Evolutionary conservation across 2,888 invertebrate species (phyloP), one percentile per base, ranked within the genome.

Genomic region (Eupithecia inturbata): DNA sequence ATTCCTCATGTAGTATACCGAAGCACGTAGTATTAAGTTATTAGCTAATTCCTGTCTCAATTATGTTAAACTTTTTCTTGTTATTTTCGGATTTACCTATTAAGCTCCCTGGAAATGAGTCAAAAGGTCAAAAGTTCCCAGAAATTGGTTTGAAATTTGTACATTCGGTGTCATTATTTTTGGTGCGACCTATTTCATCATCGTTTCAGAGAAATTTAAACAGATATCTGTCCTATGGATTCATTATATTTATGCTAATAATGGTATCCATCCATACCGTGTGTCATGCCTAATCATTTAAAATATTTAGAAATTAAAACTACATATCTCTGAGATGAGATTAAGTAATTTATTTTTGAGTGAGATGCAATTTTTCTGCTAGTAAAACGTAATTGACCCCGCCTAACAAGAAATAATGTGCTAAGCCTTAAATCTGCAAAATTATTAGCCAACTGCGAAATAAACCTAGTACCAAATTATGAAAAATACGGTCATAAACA

Each of bases 401-500:
- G 39, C 41, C 22, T 36, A 70, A 73, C 67, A 33, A 70, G 60
- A 73, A 67, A 49, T 67, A 67, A 67, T 62, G 60, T 67, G 49
- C 26, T 60, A 53, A 67, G 10, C 36, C n/a, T 39, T 60, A 68
- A 68, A 68, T 71, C 60, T 71, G 33, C 71, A 68, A 71, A 71
- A 68, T 60, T 69, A 69, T 69, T 60, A 71, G 68, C 70, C 66
- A 53, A 31, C 68, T 68, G 39, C 66, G 67, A 70, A 68, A 67
- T 41, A 60, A 74, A 67, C 62, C 67, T 70, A 67, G 57, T 33
- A 72, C 62, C 64, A 75, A 75, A 76, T 74, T 71, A 70, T 74
- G 64, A 75, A 73, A 77, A 73, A 78, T 77, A 74, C 71, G 67
- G 33, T 39, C 28, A 63, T 73, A 72, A 71, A 71, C 53, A 66